Evolutionary conservation across 30 jellyfish, hydroid and myxozoan genomes (phyloP).

Genomic region (Hydra vulgaris): DNA sequence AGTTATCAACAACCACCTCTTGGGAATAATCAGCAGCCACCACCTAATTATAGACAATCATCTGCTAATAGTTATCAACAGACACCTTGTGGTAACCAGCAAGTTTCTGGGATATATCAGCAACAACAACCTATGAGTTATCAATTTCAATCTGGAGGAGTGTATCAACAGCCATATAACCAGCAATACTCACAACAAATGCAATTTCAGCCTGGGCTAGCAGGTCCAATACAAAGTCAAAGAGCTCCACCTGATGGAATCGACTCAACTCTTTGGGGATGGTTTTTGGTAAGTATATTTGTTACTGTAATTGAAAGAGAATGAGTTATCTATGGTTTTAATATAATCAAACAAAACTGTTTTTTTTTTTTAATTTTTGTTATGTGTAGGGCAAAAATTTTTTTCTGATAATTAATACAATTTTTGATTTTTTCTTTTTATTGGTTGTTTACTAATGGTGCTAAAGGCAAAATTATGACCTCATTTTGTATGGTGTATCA

Average conservation of each 20-base stretch:
- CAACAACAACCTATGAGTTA: conserved; percentile 26
- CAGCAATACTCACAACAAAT: conserved; percentile 18
- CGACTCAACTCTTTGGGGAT: conserved; percentile 95
- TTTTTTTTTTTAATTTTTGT: no score
- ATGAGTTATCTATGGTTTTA: no score
- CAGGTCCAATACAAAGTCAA: conserved; percentile 36
- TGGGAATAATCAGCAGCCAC: conserved; percentile 32
- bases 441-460: no score
- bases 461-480: no score
- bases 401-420: no score
- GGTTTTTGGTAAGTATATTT: conserved; percentile 75
- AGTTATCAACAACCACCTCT: conserved; percentile 29
- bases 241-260: conserved; percentile 83
- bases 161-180: conserved; percentile 23
- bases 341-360: no score
- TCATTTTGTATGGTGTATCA: no score
- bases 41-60: conserved; percentile 13
- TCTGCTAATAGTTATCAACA: conserved; percentile 45
- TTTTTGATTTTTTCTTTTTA: no score
- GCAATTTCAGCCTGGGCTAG: conserved; percentile 34
- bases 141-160: conserved; percentile 15
- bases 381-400: no score
- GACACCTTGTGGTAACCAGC: conserved; percentile 28
- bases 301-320: no score
- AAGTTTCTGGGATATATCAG: conserved; percentile 33